phyloP scores from a whole-genome alignment of 2,888 invertebrate species.

The Lasioglossum lativentre region DNA sequence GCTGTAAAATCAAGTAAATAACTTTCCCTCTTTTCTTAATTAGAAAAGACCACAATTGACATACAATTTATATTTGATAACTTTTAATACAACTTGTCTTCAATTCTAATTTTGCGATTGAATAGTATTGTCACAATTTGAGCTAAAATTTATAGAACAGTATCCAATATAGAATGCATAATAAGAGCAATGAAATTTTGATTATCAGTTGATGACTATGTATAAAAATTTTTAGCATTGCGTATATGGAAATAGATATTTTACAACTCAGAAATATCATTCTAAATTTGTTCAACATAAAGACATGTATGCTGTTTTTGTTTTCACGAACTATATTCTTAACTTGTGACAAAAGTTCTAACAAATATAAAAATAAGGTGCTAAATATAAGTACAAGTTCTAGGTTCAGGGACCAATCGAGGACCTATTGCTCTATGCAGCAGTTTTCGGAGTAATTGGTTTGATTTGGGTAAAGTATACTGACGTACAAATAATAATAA shows the following conservation, averaged over 20 bases:
- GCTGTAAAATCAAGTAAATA: conserved; percentile 13
- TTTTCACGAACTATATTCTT: conserved; percentile 50
- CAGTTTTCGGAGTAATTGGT: conserved; percentile 63
- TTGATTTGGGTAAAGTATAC: conserved; percentile 66
- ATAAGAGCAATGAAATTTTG: neutral
- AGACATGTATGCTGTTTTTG: neutral
- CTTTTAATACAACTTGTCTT: conserved; percentile 17
- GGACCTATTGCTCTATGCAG: conserved; percentile 67
- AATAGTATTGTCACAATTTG: conserved; percentile 38
- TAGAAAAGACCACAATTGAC: neutral
- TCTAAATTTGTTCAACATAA: neutral
- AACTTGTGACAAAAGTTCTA: conserved; percentile 49
- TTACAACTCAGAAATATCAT: neutral
- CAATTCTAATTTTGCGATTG: conserved; percentile 31
- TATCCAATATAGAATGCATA: neutral
- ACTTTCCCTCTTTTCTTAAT: neutral
- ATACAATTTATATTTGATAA: conserved; percentile 22
- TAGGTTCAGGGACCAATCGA: conserved; percentile 79
- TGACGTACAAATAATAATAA: conserved; percentile 43
- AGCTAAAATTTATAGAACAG: conserved; percentile 51
- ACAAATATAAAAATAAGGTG: conserved; percentile 58
- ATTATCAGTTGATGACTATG: neutral
- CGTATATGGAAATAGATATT: neutral
- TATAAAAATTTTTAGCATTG: neutral
- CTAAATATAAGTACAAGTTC: conserved; percentile 70